A percentile compares a stretch with the other conserved stretches of the same genome.
Evolutionary conservation across 2,888 invertebrate genomes (phyloP).

Genomic region (Resseliella maxima): DNA sequence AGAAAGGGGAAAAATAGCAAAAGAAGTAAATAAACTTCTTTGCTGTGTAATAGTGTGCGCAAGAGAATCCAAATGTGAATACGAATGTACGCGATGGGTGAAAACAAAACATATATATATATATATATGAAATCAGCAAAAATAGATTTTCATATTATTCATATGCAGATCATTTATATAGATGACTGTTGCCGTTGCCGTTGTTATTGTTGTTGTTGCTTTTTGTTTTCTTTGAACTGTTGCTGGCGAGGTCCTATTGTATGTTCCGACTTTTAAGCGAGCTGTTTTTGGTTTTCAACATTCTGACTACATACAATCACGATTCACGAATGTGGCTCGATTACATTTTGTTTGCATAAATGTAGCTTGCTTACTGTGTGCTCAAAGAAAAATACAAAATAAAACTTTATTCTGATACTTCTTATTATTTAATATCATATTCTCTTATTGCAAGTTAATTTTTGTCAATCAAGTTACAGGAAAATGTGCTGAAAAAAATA

Average conservation of each 20-base stretch:
- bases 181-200: neutral
- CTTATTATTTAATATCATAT: too few species aligned
- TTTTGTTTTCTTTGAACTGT: too few species aligned
- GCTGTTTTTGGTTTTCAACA: neutral
- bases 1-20: neutral
- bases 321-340: neutral
- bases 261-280: neutral
- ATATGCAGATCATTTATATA: neutral
- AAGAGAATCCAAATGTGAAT: neutral
- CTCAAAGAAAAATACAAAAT: too few species aligned
- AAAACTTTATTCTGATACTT: too few species aligned
- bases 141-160: neutral
- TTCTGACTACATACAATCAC: neutral
- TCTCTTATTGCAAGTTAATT: too few species aligned
- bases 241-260: neutral
- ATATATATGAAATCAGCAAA: neutral
- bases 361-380: neutral
- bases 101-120: neutral
- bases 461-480: too few species aligned
- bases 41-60: conserved; percentile 9
- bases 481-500: too few species aligned
- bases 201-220: neutral
- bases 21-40: neutral
- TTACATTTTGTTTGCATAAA: conserved; percentile 1
- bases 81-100: neutral